Evolutionary conservation across 2,113 vertebrate species (phyloP).

Genomic region (Eudyptes chrysolophus): DNA sequence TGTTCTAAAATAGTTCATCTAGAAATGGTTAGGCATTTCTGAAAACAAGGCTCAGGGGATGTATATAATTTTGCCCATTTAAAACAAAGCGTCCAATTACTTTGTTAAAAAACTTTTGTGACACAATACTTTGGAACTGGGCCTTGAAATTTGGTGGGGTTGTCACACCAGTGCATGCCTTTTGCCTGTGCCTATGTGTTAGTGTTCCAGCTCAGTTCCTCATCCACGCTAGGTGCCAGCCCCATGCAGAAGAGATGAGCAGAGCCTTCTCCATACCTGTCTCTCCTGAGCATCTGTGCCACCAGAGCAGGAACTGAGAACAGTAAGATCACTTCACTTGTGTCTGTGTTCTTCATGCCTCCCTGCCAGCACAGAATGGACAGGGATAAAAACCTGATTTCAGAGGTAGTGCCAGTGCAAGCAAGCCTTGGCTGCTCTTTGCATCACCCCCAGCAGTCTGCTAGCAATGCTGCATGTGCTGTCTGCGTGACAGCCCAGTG

Average conservation of each 20-base stretch:
- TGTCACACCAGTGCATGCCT: fast-evolving
- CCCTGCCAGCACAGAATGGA: not conserved
- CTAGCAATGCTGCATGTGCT: fast-evolving
- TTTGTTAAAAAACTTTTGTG: not conserved
- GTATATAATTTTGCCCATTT: not conserved
- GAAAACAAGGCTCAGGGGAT: not conserved
- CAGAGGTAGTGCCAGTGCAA: not conserved
- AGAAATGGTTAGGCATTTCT: not conserved
- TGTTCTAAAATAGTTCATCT: not conserved
- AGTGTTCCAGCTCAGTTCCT: not conserved
- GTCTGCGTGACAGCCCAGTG: not conserved
- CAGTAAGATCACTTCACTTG: not conserved
- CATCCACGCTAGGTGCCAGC: fast-evolving
- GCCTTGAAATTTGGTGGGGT: not conserved
- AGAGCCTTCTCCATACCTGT: not conserved
- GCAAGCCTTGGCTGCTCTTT: not conserved
- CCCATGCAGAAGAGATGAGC: not conserved
- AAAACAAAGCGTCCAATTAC: not conserved
- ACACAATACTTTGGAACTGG: not conserved
- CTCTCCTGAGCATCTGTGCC: not conserved
- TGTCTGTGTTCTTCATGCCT: not conserved
- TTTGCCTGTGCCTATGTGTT: not conserved
- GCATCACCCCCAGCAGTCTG: not conserved
- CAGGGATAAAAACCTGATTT: not conserved
- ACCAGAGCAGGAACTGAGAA: not conserved